Evolutionary conservation across 2,113 vertebrate species (phyloP), one percentile per base, ranked within the genome.

Genomic region (Columba livia): DNA sequence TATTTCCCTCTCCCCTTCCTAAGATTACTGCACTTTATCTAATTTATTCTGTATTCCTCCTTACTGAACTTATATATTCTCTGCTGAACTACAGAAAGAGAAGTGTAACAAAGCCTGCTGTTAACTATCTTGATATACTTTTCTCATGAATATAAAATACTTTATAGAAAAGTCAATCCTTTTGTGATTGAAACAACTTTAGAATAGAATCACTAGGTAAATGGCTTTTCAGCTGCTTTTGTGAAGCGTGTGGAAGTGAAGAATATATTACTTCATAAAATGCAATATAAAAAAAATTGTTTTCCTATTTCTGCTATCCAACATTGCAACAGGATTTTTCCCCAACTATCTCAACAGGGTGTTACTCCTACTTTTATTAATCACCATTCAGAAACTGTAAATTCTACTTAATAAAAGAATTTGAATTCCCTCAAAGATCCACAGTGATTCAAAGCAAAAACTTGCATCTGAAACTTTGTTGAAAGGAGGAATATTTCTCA

Each of bases 121-220:
- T 90, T 91, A 83, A 90, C 67, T 60, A 80, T 40, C 61, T 64
- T 36, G 56, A 47, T 44, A 21, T 13, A 75, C 74, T 93, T 83
- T 93, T 54, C 88, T 93, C 79, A 90, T 62, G 48, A 78, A 92
- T 65, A 88, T 36, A 88, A 88, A 96, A 78, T 40, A 51, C 19
- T 64, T 88, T 50, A 69, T 72, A 61, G 62, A 79, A 69, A 94
- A 88, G 72, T 67, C 66, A 75, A 72, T 82, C 42, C 25, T 79
- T 90, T 61, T 71, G 57, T 81, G 69, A 88, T 17, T 80, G 69
- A 74, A 92, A 67, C 29, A 64, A 48, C 50, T 84, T 67, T 10
- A 81, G 34, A 84, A 78, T 4, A 66, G 53, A 69, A 80, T 71
- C 11, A 26, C 56, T 34, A 67, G 26, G 50, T 79, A 78, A 78